A percentile compares a stretch with the other conserved stretches of the same genome.
Evolutionary conservation across 2,888 invertebrate genomes (phyloP).

Genomic region (Lordiphosa fenestrarum): DNA sequence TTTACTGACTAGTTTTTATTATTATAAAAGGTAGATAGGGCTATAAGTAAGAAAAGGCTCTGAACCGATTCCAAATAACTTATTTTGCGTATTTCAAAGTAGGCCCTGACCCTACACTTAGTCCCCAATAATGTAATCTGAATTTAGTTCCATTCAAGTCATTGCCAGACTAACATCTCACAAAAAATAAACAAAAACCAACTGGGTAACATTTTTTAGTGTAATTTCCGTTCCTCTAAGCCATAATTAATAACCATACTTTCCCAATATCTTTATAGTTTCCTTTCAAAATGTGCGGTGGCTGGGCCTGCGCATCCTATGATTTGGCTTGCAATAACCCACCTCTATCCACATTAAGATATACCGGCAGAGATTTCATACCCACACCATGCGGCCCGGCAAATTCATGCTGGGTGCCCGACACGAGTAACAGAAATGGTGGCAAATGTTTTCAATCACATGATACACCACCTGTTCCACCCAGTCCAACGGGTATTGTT

Average conservation of each 20-base stretch:
- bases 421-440: slow-evolving; percentile 41
- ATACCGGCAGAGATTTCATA: slow-evolving; percentile 52
- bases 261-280: background rate
- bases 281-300: slow-evolving; percentile 49
- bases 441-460: slow-evolving; percentile 44
- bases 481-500: background rate
- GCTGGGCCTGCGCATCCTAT: slow-evolving; percentile 64
- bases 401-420: slow-evolving; percentile 43
- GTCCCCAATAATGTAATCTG: background rate
- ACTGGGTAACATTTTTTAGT: no score
- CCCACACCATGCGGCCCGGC: slow-evolving; percentile 56
- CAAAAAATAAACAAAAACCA: no score
- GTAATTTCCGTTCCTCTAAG: no score
- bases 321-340: slow-evolving; percentile 52
- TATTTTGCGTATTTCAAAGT: no score
- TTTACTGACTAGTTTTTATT: no score
- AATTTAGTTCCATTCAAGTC: slow-evolving; percentile 1
- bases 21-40: no score
- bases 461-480: background rate
- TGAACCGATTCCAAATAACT: no score
- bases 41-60: no score
- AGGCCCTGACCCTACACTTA: slow-evolving; percentile 13
- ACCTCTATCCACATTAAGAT: slow-evolving; percentile 53
- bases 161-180: slow-evolving; percentile 2
- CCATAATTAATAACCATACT: no score